Conservation (phyloP, 2,888 invertebrate species). For the Rhagonycha lutea region DNA sequence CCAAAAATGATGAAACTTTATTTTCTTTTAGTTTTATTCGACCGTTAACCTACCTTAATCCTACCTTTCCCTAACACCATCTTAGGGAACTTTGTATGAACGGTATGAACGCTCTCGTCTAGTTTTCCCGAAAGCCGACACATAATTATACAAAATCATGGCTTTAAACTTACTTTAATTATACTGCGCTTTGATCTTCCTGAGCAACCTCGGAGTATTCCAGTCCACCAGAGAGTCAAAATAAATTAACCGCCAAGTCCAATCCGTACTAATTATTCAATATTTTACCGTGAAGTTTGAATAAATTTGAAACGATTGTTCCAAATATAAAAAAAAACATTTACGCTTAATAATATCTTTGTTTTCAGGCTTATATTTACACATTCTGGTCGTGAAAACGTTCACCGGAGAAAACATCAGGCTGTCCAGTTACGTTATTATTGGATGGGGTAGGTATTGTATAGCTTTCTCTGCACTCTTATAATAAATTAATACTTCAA, state of each 20-base stretch:
- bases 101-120: neutral
- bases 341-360: neutral
- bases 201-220: neutral
- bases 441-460: slow-evolving; percentile 81
- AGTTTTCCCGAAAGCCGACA: no score
- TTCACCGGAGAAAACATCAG: slow-evolving; percentile 83
- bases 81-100: no score
- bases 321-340: no score
- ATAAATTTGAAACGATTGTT: no score
- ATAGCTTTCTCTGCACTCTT: neutral
- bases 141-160: no score
- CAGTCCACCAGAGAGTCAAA: neutral
- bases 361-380: slow-evolving; percentile 75
- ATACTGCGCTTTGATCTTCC: neutral
- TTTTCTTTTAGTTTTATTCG: neutral
- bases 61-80: no score
- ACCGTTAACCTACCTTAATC: no score
- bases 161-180: neutral
- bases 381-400: slow-evolving; percentile 83
- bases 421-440: slow-evolving; percentile 73
- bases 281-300: no score
- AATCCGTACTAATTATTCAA: no score
- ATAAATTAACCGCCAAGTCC: neutral
- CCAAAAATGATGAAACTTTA: neutral
- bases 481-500: neutral